Conservation (phyloP, 2,888 invertebrate genomes). For the Drosophila koepferae region DNA sequence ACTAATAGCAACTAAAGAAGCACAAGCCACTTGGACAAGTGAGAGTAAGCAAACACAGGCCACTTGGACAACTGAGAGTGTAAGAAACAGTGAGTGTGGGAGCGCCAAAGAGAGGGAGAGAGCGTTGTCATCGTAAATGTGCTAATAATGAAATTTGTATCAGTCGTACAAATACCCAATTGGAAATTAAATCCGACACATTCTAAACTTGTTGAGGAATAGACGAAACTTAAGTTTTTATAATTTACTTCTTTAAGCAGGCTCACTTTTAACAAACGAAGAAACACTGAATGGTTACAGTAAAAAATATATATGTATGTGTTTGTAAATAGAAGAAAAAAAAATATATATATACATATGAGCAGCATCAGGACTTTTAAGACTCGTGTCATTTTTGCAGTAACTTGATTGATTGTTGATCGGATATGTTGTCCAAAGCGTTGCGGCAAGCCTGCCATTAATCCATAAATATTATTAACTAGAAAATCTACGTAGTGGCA, state of each 20-base stretch:
- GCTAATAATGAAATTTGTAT: slow-evolving; percentile 51
- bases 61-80: neutral
- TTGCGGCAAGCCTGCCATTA: slow-evolving; percentile 2
- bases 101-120: neutral
- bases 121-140: slow-evolving; percentile 37
- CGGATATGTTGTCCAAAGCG: neutral
- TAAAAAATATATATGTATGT: slow-evolving; percentile 24
- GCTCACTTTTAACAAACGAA: slow-evolving; percentile 26
- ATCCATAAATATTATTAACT: neutral
- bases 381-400: neutral
- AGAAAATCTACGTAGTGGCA: slow-evolving; percentile 2
- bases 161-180: slow-evolving; percentile 27
- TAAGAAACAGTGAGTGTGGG: slow-evolving; percentile 1
- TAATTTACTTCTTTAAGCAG: slow-evolving; percentile 18
- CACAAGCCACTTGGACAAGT: neutral
- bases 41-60: neutral
- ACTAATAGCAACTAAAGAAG: neutral
- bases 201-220: neutral
- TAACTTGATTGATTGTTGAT: neutral
- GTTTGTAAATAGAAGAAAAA: neutral
- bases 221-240: slow-evolving; percentile 14
- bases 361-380: slow-evolving; percentile 13
- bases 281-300: slow-evolving; percentile 1
- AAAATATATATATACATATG: neutral
- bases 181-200: slow-evolving; percentile 22